A percentile compares a stretch with the other conserved stretches of the same genome.
phyloP scores from a whole-genome alignment of 2,797 vertebrate species.

The Heliangelus exortis region DNA sequence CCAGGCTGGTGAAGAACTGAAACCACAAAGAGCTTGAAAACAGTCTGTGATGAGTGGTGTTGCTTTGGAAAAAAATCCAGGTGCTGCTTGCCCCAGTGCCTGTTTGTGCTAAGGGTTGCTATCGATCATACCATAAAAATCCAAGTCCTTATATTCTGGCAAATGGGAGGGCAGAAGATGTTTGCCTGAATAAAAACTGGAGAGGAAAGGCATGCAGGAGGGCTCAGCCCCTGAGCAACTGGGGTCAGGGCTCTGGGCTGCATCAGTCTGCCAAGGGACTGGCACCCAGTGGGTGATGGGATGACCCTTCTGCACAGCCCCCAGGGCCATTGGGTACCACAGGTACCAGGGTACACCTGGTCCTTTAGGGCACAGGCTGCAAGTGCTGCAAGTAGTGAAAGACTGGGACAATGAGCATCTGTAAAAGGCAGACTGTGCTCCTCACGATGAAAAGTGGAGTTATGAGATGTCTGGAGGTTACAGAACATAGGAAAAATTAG shows the following conservation, averaged over 20 bases:
- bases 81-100: not conserved
- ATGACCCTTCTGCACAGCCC: not conserved
- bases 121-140: rapidly evolving
- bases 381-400: not conserved
- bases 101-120: not conserved
- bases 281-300: rapidly evolving
- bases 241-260: not conserved
- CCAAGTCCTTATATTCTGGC: not conserved
- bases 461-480: rapidly evolving
- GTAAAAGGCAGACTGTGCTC: not conserved
- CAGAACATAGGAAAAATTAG: not conserved
- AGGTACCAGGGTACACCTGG: rapidly evolving
- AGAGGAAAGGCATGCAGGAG: not conserved
- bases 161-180: not conserved
- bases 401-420: rapidly evolving
- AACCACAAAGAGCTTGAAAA: not conserved
- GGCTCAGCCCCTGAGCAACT: not conserved
- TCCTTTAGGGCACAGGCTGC: not conserved
- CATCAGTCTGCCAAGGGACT: not conserved
- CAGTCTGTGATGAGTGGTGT: not conserved
- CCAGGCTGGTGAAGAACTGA: not conserved
- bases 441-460: rapidly evolving
- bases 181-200: not conserved
- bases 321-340: rapidly evolving
- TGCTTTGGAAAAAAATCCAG: not conserved